A percentile compares a stretch with the other conserved stretches of the same genome.
Evolutionary conservation across 2,113 vertebrate species (phyloP).

Genomic region (Protomyctophum bolini): DNA sequence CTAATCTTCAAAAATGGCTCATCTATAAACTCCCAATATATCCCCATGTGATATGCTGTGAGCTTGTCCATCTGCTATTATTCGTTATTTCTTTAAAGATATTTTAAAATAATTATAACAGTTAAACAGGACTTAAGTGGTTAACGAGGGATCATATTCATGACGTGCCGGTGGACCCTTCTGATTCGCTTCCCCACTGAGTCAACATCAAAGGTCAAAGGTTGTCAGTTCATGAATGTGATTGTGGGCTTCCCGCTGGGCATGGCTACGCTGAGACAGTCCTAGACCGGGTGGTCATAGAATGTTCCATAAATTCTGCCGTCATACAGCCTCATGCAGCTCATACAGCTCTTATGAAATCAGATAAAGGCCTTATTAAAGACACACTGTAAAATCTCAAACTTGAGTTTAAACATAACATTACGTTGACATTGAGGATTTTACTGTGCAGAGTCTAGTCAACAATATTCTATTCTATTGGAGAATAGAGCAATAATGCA

Average conservation of each 20-base stretch:
- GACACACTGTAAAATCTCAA: not conserved
- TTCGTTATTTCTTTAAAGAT: too few species aligned
- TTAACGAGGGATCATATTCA: slow-evolving; percentile 45
- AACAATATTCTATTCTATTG: slow-evolving; percentile 5
- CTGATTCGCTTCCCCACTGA: slow-evolving; percentile 19
- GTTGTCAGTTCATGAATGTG: slow-evolving; percentile 28
- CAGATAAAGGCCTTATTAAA: slow-evolving; percentile 12
- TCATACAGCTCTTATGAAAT: slow-evolving; percentile 2
- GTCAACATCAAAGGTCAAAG: slow-evolving; percentile 52
- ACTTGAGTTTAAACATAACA: too few species aligned
- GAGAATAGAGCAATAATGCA: slow-evolving; percentile 12
- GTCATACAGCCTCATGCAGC: not conserved
- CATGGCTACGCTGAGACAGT: not conserved
- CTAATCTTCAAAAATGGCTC: too few species aligned
- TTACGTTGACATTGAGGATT: too few species aligned
- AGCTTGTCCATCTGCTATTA: too few species aligned
- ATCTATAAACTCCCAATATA: too few species aligned
- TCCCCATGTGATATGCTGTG: too few species aligned
- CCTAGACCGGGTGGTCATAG: not conserved
- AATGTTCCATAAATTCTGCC: not conserved
- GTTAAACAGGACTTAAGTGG: too few species aligned
- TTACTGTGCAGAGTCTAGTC: not conserved
- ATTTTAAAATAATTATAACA: too few species aligned
- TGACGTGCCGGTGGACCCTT: slow-evolving; percentile 8
- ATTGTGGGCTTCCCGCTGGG: slow-evolving; percentile 6